A percentile compares a stretch with the other conserved stretches of the same genome.
These are phyloP conservation scores for Pachypsylla venusta DNA, from an alignment of 1,140 invertebrate genomes.

Conservation along the genomic window DNA sequence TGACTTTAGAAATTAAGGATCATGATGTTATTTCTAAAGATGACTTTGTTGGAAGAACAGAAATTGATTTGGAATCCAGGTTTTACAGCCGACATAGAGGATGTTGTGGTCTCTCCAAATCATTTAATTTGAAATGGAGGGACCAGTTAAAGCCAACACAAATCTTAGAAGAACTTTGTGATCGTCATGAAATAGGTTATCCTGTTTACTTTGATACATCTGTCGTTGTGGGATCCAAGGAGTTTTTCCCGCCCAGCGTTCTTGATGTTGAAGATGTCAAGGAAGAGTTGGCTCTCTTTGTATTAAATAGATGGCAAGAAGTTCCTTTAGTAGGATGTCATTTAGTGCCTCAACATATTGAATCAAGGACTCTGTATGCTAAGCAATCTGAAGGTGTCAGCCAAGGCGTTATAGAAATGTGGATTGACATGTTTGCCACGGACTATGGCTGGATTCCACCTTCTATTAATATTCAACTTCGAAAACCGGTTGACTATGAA, in stretches of 20 bases:
- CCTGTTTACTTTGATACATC: constrained; percentile 34
- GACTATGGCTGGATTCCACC: constrained; percentile 40
- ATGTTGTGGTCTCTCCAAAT: background rate
- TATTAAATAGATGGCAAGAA: constrained; percentile 39
- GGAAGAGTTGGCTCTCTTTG: constrained; percentile 13
- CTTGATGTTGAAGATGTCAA: background rate
- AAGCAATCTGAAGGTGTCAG: constrained; percentile 61
- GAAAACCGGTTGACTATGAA: constrained; percentile 59
- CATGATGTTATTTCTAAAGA: constrained; percentile 51
- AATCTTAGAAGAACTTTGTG: constrained; percentile 56
- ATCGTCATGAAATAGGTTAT: constrained; percentile 40
- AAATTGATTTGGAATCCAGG: constrained; percentile 74
- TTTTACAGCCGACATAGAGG: constrained; percentile 64
- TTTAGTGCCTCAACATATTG: constrained; percentile 77
- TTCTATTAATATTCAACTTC: constrained; percentile 61
- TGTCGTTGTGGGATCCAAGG: constrained; percentile 12
- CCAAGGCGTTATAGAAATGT: constrained; percentile 78
- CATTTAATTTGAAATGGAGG: constrained; percentile 58
- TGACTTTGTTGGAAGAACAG: constrained; percentile 70
- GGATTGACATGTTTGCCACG: constrained; percentile 73
- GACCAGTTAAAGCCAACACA: constrained; percentile 54
- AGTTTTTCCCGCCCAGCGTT: background rate
- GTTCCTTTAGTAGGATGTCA: constrained; percentile 56
- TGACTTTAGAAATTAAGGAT: constrained; percentile 60
- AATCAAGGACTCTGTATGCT: constrained; percentile 64